A percentile compares a stretch with the other conserved stretches of the same genome.
These are phyloP conservation scores for Larimichthys crocea DNA, from an alignment of 2,113 vertebrate genomes.

Conservation along the genomic window DNA sequence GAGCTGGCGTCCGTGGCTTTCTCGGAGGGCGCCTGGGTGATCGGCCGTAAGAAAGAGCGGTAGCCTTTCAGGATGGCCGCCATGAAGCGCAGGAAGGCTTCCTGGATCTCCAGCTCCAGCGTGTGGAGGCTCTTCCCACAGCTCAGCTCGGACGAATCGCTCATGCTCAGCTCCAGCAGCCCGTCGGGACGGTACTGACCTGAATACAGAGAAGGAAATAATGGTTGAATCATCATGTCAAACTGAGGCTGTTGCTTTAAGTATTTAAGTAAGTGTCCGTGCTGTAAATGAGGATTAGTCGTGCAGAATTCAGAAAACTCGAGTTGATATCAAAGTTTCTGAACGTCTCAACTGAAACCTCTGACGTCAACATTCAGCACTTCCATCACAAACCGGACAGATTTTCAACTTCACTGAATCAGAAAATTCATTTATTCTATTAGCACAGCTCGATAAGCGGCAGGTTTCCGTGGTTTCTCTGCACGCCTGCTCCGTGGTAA, in stretches of 20 bases:
- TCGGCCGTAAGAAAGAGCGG: constrained; percentile 94
- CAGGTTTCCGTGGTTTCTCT: constrained; percentile 25
- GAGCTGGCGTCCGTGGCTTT: constrained; percentile 97
- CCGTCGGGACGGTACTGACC: constrained; percentile 93
- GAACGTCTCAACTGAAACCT: constrained; percentile 14
- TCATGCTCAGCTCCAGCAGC: constrained; percentile 91
- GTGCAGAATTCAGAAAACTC: no score
- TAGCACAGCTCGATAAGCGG: constrained; percentile 43
- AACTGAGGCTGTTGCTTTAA: neutral
- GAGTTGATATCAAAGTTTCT: neutral
- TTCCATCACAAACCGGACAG: constrained; percentile 29
- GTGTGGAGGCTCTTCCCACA: constrained; percentile 90
- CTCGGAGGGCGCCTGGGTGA: constrained; percentile 97
- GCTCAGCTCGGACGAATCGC: constrained; percentile 90
- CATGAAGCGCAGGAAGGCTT: constrained; percentile 98
- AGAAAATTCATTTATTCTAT: constrained; percentile 62
- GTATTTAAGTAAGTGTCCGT: neutral
- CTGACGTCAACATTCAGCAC: constrained; percentile 48
- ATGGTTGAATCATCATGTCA: neutral
- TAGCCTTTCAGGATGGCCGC: constrained; percentile 97
- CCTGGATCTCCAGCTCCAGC: constrained; percentile 97
- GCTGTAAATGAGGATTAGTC: neutral
- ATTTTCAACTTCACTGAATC: constrained; percentile 64
- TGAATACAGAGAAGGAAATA: constrained; percentile 63
- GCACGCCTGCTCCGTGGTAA: neutral